Conservation (phyloP, 2,113 vertebrate genomes). For the cattle (Bos taurus) region DNA sequence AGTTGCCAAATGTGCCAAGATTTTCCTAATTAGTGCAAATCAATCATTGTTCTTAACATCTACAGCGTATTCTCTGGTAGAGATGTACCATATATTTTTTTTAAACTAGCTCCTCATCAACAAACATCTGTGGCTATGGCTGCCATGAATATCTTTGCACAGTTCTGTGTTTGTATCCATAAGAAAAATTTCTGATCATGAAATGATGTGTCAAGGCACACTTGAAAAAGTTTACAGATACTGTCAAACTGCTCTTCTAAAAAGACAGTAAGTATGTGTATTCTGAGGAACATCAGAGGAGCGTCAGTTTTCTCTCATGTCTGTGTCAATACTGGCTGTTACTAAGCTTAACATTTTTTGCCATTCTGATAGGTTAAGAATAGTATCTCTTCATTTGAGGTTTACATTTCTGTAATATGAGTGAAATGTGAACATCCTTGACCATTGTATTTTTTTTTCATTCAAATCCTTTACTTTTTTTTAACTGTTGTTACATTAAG, state of each 20-base stretch:
- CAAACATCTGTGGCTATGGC: not conserved
- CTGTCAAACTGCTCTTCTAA: not conserved
- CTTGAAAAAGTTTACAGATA: not conserved
- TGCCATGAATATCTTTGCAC: not conserved
- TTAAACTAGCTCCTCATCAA: not conserved
- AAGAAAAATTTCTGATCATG: constrained; percentile 7
- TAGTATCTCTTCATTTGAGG: not conserved
- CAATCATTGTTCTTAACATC: not conserved
- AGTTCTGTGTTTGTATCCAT: not conserved
- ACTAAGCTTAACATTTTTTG: not conserved
- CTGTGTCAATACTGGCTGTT: not conserved
- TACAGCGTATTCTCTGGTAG: not conserved
- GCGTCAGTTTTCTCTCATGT: not conserved
- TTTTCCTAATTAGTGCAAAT: not conserved
- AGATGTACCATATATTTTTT: not conserved
- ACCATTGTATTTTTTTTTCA: not conserved
- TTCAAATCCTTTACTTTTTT: not conserved
- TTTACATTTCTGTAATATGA: not conserved
- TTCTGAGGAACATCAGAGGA: not conserved
- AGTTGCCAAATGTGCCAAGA: not conserved
- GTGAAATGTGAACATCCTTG: not conserved
- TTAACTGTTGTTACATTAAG: not conserved
- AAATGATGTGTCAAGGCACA: not conserved
- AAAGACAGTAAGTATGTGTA: not conserved
- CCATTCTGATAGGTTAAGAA: not conserved